Evolutionary conservation across 2,797 vertebrate genomes (phyloP).

Genomic region (Neoniphon sammara): DNA sequence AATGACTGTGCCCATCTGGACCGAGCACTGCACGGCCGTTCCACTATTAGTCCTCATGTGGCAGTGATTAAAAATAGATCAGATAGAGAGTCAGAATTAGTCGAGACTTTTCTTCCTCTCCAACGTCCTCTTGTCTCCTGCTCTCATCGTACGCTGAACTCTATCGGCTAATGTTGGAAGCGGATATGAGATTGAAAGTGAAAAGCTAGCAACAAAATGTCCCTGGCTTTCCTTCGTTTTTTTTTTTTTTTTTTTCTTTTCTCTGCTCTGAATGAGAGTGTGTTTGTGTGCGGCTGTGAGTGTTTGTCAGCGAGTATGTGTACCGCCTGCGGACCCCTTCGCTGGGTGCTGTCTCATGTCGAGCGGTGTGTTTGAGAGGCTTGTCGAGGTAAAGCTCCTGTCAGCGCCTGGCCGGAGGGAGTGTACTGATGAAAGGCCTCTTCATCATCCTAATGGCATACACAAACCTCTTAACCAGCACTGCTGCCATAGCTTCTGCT

Average conservation of each 20-base stretch:
- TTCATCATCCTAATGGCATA: constrained; percentile 88
- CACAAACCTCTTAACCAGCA: constrained; percentile 83
- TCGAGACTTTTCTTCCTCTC: constrained; percentile 59
- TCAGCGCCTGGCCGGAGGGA: constrained; percentile 82
- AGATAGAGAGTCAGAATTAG: constrained; percentile 72
- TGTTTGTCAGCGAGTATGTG: constrained; percentile 65
- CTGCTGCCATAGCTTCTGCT: constrained; percentile 72
- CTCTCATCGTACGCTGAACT: constrained; percentile 31
- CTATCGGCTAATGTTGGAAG: constrained; percentile 41
- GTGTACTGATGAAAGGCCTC: constrained; percentile 84
- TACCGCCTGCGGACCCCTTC: constrained; percentile 67
- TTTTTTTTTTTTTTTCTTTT: constrained; percentile 1
- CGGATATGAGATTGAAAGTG: constrained; percentile 41
- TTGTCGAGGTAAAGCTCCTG: constrained; percentile 85
- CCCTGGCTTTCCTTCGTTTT: constrained; percentile 18
- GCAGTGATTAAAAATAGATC: constrained; percentile 80
- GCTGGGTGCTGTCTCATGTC: constrained; percentile 76
- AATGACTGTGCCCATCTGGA: constrained; percentile 77
- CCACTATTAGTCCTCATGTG: constrained; percentile 72
- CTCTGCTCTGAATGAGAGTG: constrained; percentile 25
- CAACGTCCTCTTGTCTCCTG: constrained; percentile 40
- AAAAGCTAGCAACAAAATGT: constrained; percentile 60
- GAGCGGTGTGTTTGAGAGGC: constrained; percentile 79
- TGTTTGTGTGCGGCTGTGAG: constrained; percentile 12
- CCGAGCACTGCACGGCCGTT: constrained; percentile 53